phyloP scores from a whole-genome alignment of 92 coral and sea anemone genomes.

The Porites evermanni region DNA sequence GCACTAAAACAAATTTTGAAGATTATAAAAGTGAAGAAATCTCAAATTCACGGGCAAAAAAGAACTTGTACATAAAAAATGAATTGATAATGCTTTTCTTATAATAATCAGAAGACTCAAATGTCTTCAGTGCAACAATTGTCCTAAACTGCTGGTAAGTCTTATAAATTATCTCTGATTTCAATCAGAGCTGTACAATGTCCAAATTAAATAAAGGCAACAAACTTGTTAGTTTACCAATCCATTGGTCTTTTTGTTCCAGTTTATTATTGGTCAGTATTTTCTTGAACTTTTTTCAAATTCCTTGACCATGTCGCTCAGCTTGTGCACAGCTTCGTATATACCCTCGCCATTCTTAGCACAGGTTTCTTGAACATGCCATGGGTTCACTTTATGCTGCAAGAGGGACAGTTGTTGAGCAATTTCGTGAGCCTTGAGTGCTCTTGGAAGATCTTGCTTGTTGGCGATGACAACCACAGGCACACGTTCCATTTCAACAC shows the following conservation, averaged over 20 bases:
- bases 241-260: neutral
- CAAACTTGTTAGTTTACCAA: neutral
- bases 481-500: slow-evolving; percentile 69
- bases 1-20: too few relatives aligned
- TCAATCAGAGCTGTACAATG: neutral
- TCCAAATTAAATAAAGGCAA: neutral
- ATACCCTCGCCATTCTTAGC: slow-evolving; percentile 84
- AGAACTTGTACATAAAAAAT: too few relatives aligned
- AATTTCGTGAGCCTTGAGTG: slow-evolving; percentile 65
- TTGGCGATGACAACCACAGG: slow-evolving; percentile 84
- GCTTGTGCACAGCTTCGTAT: slow-evolving; percentile 74
- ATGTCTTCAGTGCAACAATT: too few relatives aligned
- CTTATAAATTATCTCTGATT: too few relatives aligned
- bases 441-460: slow-evolving; percentile 87
- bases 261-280: neutral
- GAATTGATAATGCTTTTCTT: too few relatives aligned
- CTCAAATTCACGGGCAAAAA: too few relatives aligned
- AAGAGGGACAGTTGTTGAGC: slow-evolving; percentile 62
- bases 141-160: too few relatives aligned
- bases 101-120: too few relatives aligned
- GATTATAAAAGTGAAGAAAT: too few relatives aligned
- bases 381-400: slow-evolving; percentile 67
- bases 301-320: slow-evolving; percentile 77
- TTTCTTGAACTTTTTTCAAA: slow-evolving; percentile 38
- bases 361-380: slow-evolving; percentile 84